A percentile compares a stretch with the other conserved stretches of the same genome.
Conservation (phyloP, 2,888 invertebrate genomes). For the Ochropleura leucogaster region DNA sequence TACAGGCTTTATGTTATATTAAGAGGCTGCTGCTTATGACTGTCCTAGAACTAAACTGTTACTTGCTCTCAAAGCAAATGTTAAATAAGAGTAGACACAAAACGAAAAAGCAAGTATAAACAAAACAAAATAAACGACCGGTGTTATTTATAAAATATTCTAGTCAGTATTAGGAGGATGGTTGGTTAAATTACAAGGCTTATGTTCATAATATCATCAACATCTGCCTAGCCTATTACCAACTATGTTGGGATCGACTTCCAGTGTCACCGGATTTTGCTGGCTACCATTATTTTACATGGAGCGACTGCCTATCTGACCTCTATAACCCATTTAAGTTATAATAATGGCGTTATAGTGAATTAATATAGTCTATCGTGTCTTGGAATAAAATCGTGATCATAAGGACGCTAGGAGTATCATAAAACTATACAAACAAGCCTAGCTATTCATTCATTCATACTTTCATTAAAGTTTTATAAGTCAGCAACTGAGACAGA, state of each 20-base stretch:
- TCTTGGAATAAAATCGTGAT: constrained; percentile 18
- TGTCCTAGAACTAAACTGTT: background rate
- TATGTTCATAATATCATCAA: constrained; percentile 3
- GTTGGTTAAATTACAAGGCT: background rate
- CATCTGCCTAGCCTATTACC: too few relatives aligned
- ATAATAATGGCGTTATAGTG: background rate
- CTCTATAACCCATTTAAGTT: too few relatives aligned
- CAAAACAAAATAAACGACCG: background rate
- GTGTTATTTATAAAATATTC: constrained; percentile 8
- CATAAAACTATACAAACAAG: background rate
- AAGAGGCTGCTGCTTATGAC: background rate
- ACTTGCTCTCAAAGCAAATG: background rate
- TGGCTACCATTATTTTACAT: too few relatives aligned
- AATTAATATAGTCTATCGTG: background rate
- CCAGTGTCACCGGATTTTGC: too few relatives aligned
- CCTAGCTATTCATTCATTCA: background rate
- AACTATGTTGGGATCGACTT: too few relatives aligned
- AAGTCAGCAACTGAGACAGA: constrained; percentile 3
- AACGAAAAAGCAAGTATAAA: too few relatives aligned
- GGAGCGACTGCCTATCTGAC: too few relatives aligned
- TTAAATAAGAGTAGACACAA: background rate
- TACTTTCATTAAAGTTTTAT: background rate
- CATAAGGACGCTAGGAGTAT: background rate
- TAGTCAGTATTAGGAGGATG: background rate
- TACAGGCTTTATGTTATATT: too few relatives aligned